These are phyloP conservation scores for Callocephalon fimbriatum DNA, from an alignment of 2,113 vertebrate genomes.

Conservation along the genomic window DNA sequence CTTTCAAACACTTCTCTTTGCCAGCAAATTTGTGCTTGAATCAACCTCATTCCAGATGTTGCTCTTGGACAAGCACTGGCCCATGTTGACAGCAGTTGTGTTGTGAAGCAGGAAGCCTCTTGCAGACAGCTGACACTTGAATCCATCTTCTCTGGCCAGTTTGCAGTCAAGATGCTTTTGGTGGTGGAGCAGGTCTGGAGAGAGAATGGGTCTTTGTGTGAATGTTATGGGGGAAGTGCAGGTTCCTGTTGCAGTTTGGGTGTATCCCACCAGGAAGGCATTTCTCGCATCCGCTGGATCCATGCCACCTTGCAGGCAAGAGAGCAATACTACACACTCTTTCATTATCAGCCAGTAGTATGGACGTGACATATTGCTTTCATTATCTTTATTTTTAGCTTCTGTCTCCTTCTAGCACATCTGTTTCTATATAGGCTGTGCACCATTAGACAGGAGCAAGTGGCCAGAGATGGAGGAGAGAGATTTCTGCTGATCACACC, in stretches of 20 bases:
- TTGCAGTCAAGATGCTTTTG: background rate
- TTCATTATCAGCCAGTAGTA: background rate
- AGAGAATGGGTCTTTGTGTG: background rate
- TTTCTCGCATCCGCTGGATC: background rate
- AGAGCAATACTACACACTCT: background rate
- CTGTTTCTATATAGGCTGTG: background rate
- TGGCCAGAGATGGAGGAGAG: background rate
- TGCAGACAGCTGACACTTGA: background rate
- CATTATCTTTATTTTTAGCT: slow-evolving; percentile 30
- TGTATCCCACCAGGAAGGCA: background rate
- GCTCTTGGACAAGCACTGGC: background rate
- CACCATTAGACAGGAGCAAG: background rate
- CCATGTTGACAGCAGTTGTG: background rate
- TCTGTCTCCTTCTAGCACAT: slow-evolving; percentile 17
- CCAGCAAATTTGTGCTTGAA: background rate
- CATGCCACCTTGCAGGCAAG: background rate
- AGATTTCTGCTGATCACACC: background rate
- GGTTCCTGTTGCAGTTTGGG: background rate
- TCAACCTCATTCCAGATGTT: background rate
- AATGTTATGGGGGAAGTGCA: rapidly evolving
- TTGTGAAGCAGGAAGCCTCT: background rate
- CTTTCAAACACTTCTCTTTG: background rate
- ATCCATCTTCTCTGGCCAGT: background rate
- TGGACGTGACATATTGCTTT: background rate
- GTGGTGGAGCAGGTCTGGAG: background rate